A percentile compares a stretch with the other conserved stretches of the same genome.
Conservation (phyloP, 1,140 invertebrate genomes). For the Drepana arcuata region DNA sequence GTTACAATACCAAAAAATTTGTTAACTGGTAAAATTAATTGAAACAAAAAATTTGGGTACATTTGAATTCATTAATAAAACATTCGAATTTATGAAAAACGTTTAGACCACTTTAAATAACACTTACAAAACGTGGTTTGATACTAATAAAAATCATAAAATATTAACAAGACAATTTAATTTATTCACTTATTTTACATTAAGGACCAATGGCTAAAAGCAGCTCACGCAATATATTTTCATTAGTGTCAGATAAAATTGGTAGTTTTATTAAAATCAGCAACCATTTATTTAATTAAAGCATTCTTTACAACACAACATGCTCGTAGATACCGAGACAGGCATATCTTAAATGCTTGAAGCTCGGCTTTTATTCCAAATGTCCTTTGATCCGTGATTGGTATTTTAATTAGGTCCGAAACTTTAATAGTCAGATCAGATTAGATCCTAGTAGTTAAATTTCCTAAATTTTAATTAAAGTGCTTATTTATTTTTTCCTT, state of each 20-base stretch:
- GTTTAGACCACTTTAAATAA: no score
- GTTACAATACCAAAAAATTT: no score
- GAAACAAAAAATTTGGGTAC: no score
- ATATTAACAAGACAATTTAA: no score
- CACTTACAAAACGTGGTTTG: neutral
- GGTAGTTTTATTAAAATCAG: constrained; percentile 36
- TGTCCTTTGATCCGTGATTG: constrained; percentile 28
- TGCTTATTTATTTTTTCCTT: no score
- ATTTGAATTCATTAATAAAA: no score
- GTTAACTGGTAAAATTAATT: no score
- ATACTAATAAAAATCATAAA: constrained; percentile 5
- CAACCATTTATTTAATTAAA: constrained; percentile 59
- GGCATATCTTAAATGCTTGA: constrained; percentile 45
- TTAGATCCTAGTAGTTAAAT: no score
- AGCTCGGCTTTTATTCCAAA: constrained; percentile 31
- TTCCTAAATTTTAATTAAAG: no score
- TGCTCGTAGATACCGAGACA: constrained; percentile 34
- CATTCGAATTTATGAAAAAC: no score
- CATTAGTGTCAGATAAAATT: constrained; percentile 41
- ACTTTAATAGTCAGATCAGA: neutral
- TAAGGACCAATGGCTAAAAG: no score
- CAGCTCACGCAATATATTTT: constrained; percentile 40
- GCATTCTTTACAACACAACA: constrained; percentile 44
- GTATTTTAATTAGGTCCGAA: constrained; percentile 55
- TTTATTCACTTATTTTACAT: no score